Evolutionary conservation across 2,888 invertebrate species (phyloP), one percentile per base, ranked within the genome.

Genomic region (Corbicula japonica): DNA sequence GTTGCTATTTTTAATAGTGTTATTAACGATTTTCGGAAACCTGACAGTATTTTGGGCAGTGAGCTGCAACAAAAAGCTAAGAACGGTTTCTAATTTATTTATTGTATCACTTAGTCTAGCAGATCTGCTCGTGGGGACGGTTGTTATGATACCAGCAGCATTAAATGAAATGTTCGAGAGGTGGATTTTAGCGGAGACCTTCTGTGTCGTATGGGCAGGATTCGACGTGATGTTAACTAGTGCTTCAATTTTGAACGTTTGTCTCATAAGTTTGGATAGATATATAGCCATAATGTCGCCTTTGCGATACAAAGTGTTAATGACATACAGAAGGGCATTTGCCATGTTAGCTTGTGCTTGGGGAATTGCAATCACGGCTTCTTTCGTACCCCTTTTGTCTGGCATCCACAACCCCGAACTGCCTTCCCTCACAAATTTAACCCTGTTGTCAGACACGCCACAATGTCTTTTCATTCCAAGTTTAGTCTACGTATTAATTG

Each of bases 171-270:
- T 88, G 21, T 85, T 86, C 44, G 77, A 83, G 32, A 80, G 84
- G 30, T 90, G 90, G 90, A 82, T 87, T 23, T 74, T 89, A 26
- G 75, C 81, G 3, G 74, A 83, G 5, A 71, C 48, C 18, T 89
- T 88, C 72, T 90, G 90, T 72, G 84, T 88, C 1, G 83, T 90
- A 6, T 90, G 90, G 90, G 88, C 86, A 12, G 88, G 88, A 15
- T 89, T 87, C 76, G 90, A 90, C 62, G 90, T 90, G 28, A 90
- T 90, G 90, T 74, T 90, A 66, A 86, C 85, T 52, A 88, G 88
- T 48, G 88, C 90, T 23, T 90, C 90, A 2, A 84, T 90, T 6
- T 76, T 90, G 18, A 90, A 90, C 70, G 88, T 90, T 30, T 90
- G 89, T 69, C 77, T 89, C 21, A 90, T 90, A 41, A 89, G 89